Evolutionary conservation across 53 echinoderm and acorn worm species (phyloP).

Genomic region (Patiria pectinifera): DNA sequence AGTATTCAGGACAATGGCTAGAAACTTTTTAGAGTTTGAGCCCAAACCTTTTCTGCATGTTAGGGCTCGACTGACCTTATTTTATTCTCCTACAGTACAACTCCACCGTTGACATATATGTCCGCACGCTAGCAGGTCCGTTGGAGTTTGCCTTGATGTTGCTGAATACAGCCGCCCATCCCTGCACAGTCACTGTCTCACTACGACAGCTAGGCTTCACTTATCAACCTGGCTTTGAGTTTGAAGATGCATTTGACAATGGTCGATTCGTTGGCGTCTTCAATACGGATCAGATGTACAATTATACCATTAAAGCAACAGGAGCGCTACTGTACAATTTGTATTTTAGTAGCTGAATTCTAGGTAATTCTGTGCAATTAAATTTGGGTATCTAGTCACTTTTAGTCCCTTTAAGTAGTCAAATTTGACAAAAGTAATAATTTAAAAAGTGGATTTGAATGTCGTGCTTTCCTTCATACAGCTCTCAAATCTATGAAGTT

Average conservation of each 20-base stretch:
- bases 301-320: not conserved
- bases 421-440: too few species aligned
- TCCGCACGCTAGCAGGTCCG: conserved; percentile 7
- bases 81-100: conserved; percentile 17
- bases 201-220: conserved; percentile 23
- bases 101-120: conserved; percentile 26
- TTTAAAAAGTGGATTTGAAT: too few species aligned
- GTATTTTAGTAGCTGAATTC: conserved; percentile 13
- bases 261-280: conserved; percentile 23
- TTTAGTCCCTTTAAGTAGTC: too few species aligned
- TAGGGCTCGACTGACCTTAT: not conserved
- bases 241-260: conserved; percentile 21
- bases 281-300: not conserved
- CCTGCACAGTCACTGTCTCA: not conserved
- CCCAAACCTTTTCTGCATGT: too few species aligned
- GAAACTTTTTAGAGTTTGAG: too few species aligned
- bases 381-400: too few species aligned
- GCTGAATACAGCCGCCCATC: conserved; percentile 7
- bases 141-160: conserved; percentile 30
- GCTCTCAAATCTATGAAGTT: too few species aligned
- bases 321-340: conserved; percentile 14
- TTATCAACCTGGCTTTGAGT: not conserved
- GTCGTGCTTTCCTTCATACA: too few species aligned
- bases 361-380: not conserved
- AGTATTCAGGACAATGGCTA: too few species aligned